phyloP scores from a whole-genome alignment of 2,888 invertebrate genomes.

The Noctuana brunneofusca region DNA sequence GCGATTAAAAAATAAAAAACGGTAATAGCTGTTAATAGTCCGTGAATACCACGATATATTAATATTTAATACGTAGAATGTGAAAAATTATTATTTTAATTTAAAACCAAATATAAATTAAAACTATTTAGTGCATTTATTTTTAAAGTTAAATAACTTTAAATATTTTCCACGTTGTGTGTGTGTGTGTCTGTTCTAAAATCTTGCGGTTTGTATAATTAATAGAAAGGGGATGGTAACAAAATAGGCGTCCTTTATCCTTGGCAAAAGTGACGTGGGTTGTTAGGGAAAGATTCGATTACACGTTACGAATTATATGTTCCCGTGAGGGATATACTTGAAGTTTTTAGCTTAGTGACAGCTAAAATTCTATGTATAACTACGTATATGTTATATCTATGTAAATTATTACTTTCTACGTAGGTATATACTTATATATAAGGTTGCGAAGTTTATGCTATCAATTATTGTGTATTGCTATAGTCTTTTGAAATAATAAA shows the following conservation, averaged over 20 bases:
- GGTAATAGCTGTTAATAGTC: not conserved
- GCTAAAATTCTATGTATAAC: no score
- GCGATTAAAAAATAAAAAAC: constrained; percentile 13
- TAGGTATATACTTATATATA: no score
- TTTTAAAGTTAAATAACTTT: no score
- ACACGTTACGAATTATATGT: constrained; percentile 3
- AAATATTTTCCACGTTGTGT: no score
- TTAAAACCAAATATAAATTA: constrained; percentile 23
- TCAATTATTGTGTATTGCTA: no score
- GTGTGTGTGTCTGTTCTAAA: not conserved
- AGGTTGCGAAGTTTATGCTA: no score
- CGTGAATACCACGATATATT: constrained; percentile 14
- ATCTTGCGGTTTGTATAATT: constrained; percentile 10
- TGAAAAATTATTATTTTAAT: constrained; percentile 23
- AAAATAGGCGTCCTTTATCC: constrained; percentile 13
- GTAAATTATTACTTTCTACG: no score
- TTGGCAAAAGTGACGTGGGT: constrained; percentile 4
- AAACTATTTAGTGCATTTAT: no score
- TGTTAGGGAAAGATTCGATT: constrained; percentile 9
- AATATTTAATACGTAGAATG: no score
- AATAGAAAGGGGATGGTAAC: constrained; percentile 7
- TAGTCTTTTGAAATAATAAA: no score
- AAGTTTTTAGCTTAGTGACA: not conserved
- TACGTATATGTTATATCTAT: no score
- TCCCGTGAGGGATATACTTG: not conserved